These are phyloP conservation scores for Helicoverpa zea DNA, from an alignment of 1,140 invertebrate genomes.

Conservation along the genomic window DNA sequence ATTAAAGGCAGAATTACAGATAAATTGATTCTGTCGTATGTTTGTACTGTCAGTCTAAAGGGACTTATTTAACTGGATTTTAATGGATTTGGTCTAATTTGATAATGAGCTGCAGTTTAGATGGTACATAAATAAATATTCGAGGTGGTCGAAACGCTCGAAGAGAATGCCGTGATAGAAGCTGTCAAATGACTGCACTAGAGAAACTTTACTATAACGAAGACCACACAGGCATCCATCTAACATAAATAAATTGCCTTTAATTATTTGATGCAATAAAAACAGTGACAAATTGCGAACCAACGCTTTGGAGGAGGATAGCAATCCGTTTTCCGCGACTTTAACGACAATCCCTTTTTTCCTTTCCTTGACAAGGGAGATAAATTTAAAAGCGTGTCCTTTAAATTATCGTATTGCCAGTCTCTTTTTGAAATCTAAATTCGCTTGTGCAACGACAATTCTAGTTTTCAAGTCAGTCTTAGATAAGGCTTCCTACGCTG, in stretches of 20 bases:
- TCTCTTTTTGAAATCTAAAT: slow-evolving; percentile 47
- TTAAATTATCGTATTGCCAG: slow-evolving; percentile 25
- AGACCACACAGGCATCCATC: slow-evolving; percentile 1
- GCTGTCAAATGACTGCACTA: too few species aligned
- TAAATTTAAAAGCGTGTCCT: slow-evolving; percentile 26
- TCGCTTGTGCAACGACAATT: slow-evolving; percentile 39
- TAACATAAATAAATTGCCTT: slow-evolving; percentile 18
- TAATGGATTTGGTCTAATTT: slow-evolving; percentile 13
- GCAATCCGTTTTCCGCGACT: slow-evolving; percentile 14
- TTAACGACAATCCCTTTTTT: slow-evolving; percentile 2
- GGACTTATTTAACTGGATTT: slow-evolving; percentile 19
- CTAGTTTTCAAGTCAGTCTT: slow-evolving; percentile 24
- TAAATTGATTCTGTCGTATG: slow-evolving; percentile 1
- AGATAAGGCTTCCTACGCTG: slow-evolving; percentile 46
- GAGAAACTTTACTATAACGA: too few species aligned
- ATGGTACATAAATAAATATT: too few species aligned
- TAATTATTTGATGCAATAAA: slow-evolving; percentile 25
- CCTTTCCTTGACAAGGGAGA: background rate
- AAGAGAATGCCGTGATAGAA: too few species aligned
- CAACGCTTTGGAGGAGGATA: background rate
- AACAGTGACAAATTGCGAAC: background rate
- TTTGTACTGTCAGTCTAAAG: slow-evolving; percentile 3
- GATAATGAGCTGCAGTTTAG: background rate
- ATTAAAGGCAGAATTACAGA: slow-evolving; percentile 33
- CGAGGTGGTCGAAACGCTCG: too few species aligned